Base-by-base conservation (phyloP, 2,797 vertebrate genomes). In the Etheostoma perlongum region DNA sequence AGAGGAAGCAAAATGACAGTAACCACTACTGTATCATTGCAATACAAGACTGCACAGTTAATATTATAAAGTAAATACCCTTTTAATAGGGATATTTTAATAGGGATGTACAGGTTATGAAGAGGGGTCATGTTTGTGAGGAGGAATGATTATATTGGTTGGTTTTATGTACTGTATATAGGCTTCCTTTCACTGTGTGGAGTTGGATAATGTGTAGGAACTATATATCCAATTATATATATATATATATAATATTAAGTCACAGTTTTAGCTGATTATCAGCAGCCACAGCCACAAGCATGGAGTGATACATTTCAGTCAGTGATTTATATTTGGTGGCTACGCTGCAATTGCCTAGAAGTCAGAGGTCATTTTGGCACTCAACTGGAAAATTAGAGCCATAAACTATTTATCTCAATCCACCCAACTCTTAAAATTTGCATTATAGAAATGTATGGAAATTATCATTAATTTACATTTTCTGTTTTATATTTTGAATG, bases 1-100 rank as follows among this genome's bases (percentile, higher is more conserved):
- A 83, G 74, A 88, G 75, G 74, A 85, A 83, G 72, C 79, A 70
- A 67, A 79, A 84, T 79, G 82, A 88, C 78, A 85, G 78, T 62
- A 85, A 72, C 66, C 42, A 46, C 42, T 36, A 36, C 47, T 59
- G 73, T 67, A 64, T 51, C 60, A 48, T 55, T 76, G 27, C 58
- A 63, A 58, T 55, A 33, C 57, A 67, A 66, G 11, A 63, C 59
- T 12, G 16, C 12, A 40, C 40, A n/a, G n/a, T 55, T 72, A 52
- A 72, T 72, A 52, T 64, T 49, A 5, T 55, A 14, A 69, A 12
- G 52, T 61, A 44, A 70, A 72, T 52, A 14, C 4, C 5, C 6
- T 19, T 36, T 68, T 60, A 8, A 63, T 25, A 44, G 13, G 25
- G 25, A 25, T 27, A 3, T 19, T 36, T 68, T 60, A 9, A 63